These are phyloP conservation scores for Nematolebias whitei DNA, from an alignment of 2,113 vertebrate species.

Conservation along the genomic window DNA sequence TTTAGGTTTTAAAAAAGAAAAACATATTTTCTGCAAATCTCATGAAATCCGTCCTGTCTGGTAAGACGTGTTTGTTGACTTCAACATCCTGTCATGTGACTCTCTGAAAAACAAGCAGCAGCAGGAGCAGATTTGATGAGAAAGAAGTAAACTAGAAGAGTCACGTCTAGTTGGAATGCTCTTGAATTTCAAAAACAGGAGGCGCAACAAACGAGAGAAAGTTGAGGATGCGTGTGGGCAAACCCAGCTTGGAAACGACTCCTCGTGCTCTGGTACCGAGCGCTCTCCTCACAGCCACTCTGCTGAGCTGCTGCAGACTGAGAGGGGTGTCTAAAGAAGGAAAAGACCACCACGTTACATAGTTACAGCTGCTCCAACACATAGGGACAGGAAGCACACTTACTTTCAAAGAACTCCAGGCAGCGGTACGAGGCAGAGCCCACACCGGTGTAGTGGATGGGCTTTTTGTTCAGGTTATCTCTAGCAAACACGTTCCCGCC, in stretches of 20 bases:
- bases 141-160: no score
- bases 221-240: slow-evolving; percentile 83
- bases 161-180: not conserved
- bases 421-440: slow-evolving; percentile 83
- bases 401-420: slow-evolving; percentile 89
- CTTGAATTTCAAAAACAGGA: slow-evolving; percentile 46
- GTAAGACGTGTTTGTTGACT: not conserved
- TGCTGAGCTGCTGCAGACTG: slow-evolving; percentile 87
- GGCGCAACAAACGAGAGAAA: slow-evolving; percentile 85
- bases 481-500: slow-evolving; percentile 87
- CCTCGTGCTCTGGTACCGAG: slow-evolving; percentile 77
- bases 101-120: slow-evolving; percentile 2
- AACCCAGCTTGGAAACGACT: slow-evolving; percentile 79
- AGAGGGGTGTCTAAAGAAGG: slow-evolving; percentile 77
- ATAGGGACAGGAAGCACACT: slow-evolving; percentile 48
- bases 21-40: not conserved
- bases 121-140: not conserved
- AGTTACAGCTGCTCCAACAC: not conserved
- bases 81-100: slow-evolving; percentile 18
- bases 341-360: slow-evolving; percentile 7
- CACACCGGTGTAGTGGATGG: slow-evolving; percentile 83
- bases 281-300: slow-evolving; percentile 80
- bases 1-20: no score
- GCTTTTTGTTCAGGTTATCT: slow-evolving; percentile 90
- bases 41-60: not conserved